Conservation (phyloP, 2,797 vertebrate species). For the Mycteria americana region DNA sequence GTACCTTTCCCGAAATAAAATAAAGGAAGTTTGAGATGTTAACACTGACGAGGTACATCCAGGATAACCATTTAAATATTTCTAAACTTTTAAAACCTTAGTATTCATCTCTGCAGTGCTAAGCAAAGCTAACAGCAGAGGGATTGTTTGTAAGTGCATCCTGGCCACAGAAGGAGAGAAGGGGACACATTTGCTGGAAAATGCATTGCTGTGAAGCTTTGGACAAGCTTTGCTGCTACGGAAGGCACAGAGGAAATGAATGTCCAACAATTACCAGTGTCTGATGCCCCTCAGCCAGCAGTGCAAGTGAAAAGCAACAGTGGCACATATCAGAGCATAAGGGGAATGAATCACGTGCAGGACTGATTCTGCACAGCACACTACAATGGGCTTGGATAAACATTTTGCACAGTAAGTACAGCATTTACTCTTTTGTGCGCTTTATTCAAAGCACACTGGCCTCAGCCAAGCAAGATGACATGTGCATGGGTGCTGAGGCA, state of each 20-base stretch:
- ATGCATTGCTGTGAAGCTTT: background rate
- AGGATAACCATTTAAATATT: background rate
- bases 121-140: background rate
- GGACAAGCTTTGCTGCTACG: background rate
- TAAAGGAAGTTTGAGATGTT: background rate
- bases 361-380: background rate
- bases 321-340: background rate
- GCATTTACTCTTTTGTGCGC: accelerated
- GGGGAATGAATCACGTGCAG: background rate
- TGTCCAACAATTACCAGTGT: background rate
- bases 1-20: background rate
- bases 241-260: background rate
- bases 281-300: background rate
- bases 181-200: background rate
- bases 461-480: background rate
- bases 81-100: background rate
- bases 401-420: background rate
- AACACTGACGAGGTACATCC: background rate
- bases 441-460: background rate
- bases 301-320: background rate
- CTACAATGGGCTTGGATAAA: background rate
- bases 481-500: background rate
- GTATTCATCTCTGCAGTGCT: background rate
- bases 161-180: background rate
- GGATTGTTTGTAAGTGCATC: background rate